Percentiles rank a stretch among this genome's conserved stretches.
Conservation (phyloP, 2,113 vertebrate genomes). For the Sakesphorus luctuosus region DNA sequence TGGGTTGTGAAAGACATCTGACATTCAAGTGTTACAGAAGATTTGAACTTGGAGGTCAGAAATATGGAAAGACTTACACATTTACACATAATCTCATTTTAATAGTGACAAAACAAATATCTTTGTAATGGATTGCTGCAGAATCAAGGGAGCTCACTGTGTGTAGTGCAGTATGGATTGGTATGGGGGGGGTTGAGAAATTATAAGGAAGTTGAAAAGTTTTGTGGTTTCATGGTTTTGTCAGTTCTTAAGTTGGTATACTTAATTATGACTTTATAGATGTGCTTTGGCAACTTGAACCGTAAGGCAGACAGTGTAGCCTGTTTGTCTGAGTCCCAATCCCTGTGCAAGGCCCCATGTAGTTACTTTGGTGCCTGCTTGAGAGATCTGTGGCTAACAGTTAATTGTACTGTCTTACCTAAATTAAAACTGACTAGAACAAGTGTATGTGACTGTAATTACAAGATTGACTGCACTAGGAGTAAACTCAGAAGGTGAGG, state of each 20-base stretch:
- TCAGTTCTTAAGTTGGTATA: not conserved
- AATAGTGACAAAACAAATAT: not conserved
- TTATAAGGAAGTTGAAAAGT: not conserved
- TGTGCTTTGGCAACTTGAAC: not conserved
- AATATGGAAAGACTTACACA: not conserved
- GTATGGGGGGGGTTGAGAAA: accelerated
- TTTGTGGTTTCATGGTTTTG: not conserved
- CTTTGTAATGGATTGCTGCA: not conserved
- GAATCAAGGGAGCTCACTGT: not conserved
- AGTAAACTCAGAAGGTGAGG: not conserved
- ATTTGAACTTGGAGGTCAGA: not conserved
- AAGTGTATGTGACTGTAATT: not conserved
- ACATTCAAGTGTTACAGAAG: not conserved
- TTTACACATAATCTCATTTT: not conserved
- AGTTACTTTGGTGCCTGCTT: not conserved
- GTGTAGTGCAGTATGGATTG: no score
- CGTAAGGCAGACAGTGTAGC: not conserved
- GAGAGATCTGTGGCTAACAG: not conserved
- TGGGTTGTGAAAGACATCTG: not conserved
- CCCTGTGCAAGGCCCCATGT: accelerated
- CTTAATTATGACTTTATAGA: not conserved
- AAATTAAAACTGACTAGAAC: not conserved
- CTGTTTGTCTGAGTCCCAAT: not conserved
- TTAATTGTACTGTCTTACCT: not conserved
- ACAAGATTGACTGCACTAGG: not conserved